Evolutionary conservation across 30 jellyfish, hydroid and myxozoan species (phyloP).

Genomic region (Pelagia noctiluca): DNA sequence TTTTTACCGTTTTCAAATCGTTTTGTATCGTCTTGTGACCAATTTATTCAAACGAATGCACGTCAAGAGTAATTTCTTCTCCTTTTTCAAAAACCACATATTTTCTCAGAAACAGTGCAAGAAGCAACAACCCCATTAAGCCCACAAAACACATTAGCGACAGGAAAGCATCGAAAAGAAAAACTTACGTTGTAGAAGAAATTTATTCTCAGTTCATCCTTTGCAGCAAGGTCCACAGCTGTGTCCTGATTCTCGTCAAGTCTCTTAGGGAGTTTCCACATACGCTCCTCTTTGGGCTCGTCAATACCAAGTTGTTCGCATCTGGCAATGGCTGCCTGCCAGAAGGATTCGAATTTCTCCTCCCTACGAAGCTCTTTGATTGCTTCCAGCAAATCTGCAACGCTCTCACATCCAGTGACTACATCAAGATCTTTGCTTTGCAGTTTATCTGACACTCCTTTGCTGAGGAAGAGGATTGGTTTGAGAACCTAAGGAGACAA

Average conservation of each 20-base stretch:
- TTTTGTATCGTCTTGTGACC: background rate
- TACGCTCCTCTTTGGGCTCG: background rate
- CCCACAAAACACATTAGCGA: background rate
- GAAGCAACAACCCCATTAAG: background rate
- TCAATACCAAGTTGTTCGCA: background rate
- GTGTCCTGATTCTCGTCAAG: background rate
- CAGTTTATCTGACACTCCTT: constrained; percentile 1
- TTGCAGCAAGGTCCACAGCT: background rate
- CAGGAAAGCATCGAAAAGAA: background rate
- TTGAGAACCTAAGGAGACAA: background rate
- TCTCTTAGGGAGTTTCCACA: background rate
- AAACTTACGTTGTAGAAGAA: background rate
- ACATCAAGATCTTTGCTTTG: background rate
- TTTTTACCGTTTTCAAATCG: background rate
- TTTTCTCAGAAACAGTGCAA: background rate
- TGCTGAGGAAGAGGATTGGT: background rate
- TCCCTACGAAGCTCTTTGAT: background rate
- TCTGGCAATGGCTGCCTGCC: background rate
- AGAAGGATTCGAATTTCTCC: background rate
- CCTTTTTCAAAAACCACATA: background rate
- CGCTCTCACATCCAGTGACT: background rate
- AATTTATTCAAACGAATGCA: background rate
- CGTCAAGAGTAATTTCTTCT: background rate
- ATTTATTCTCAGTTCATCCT: background rate
- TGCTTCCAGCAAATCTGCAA: background rate